These are phyloP conservation scores for Podarcis lilfordi DNA, from an alignment of 2,797 vertebrate genomes.

Conservation along the genomic window DNA sequence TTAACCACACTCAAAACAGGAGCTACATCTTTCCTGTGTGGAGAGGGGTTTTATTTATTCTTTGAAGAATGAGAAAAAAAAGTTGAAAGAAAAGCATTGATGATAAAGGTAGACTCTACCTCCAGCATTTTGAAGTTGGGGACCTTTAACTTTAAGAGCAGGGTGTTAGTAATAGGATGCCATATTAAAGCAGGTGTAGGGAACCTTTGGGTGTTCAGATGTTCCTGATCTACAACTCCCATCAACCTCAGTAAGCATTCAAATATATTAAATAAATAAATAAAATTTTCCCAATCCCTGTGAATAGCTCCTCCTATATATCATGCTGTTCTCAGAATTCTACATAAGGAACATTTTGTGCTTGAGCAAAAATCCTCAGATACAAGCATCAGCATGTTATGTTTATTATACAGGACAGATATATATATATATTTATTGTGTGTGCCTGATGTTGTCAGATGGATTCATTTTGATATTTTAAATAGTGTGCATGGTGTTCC, in stretches of 20 bases:
- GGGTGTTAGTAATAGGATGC: neutral
- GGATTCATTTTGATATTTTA: neutral
- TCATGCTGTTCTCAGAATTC: neutral
- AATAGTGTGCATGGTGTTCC: too few relatives aligned
- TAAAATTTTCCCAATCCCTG: too few relatives aligned
- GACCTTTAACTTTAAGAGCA: neutral
- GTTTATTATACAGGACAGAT: neutral
- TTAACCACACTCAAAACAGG: neutral
- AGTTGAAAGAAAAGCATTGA: neutral
- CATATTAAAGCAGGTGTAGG: neutral
- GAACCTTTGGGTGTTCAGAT: too few relatives aligned
- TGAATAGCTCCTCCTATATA: neutral
- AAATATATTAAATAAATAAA: neutral
- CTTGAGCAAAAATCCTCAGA: neutral
- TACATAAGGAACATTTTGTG: neutral
- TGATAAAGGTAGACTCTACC: neutral
- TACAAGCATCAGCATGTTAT: neutral
- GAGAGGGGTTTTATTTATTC: neutral
- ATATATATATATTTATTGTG: neutral
- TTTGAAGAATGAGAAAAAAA: neutral
- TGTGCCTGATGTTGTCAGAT: neutral
- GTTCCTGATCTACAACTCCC: too few relatives aligned
- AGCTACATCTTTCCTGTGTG: neutral
- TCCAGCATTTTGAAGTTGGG: neutral
- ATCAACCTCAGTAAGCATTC: too few relatives aligned